phyloP scores from a whole-genome alignment of 2,113 vertebrate genomes.

The Zapornia atra region DNA sequence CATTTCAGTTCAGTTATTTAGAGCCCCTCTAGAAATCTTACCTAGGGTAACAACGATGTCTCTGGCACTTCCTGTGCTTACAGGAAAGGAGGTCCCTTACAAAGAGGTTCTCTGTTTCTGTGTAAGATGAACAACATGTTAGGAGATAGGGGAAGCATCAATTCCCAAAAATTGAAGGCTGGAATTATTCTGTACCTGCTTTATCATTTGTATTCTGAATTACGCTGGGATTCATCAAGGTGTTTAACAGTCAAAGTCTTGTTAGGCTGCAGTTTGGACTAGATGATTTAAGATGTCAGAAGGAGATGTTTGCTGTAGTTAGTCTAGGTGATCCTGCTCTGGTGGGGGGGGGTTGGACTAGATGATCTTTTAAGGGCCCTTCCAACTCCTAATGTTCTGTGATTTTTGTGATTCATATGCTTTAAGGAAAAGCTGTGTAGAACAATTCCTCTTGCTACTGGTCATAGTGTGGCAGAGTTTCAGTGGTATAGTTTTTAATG shows the following conservation, averaged over 20 bases:
- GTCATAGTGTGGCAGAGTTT: background rate
- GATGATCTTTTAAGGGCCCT: too few relatives aligned
- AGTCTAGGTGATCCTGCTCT: too few relatives aligned
- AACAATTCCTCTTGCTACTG: background rate
- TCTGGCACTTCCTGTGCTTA: background rate
- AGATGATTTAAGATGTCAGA: too few relatives aligned
- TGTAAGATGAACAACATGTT: background rate
- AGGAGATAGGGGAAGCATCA: background rate
- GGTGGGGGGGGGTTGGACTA: background rate
- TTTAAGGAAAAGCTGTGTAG: background rate
- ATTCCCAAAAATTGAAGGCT: background rate
- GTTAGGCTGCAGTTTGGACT: background rate
- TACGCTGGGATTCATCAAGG: background rate
- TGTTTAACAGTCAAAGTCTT: background rate
- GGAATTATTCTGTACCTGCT: background rate
- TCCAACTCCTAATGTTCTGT: too few relatives aligned
- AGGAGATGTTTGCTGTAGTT: too few relatives aligned
- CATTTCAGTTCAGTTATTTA: background rate
- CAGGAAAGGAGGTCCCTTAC: accelerated
- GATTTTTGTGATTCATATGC: too few relatives aligned
- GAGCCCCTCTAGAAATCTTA: background rate
- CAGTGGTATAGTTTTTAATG: background rate
- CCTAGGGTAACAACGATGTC: background rate
- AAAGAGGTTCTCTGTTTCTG: background rate
- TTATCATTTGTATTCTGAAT: background rate